phyloP scores from a whole-genome alignment of 1,140 invertebrate species.

The Drosophila tropicalis region DNA sequence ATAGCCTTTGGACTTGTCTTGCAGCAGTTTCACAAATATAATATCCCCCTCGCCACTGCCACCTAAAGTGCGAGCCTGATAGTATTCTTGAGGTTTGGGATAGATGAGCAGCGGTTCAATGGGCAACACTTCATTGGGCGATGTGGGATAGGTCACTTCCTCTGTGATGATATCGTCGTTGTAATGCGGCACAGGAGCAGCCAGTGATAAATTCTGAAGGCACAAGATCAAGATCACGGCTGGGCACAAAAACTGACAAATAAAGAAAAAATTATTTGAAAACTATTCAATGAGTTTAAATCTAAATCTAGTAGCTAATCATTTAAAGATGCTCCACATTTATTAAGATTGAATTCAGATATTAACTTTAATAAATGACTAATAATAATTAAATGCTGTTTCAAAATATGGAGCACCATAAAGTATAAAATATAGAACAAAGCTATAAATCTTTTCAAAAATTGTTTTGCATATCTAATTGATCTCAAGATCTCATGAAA shows the following conservation, averaged over 20 bases:
- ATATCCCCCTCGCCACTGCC: constrained; percentile 60
- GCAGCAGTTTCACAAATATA: constrained; percentile 71
- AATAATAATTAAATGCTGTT: neutral
- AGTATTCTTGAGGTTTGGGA: constrained; percentile 51
- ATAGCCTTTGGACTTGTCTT: constrained; percentile 61
- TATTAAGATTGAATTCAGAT: neutral
- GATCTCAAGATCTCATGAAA: constrained; percentile 44
- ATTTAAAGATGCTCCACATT: neutral
- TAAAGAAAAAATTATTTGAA: constrained; percentile 1
- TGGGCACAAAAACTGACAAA: constrained; percentile 6
- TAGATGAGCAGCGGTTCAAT: constrained; percentile 74
- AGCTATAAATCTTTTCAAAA: neutral
- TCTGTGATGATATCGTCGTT: constrained; percentile 11
- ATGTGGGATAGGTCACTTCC: constrained; percentile 52
- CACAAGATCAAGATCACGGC: constrained; percentile 8
- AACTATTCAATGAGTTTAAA: neutral
- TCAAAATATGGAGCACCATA: neutral
- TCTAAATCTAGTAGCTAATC: neutral
- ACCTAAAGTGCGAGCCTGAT: constrained; percentile 57
- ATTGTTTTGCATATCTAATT: constrained; percentile 53
- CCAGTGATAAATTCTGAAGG: constrained; percentile 16
- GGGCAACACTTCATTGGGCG: constrained; percentile 67
- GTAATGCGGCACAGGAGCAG: constrained; percentile 34
- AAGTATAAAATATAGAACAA: constrained; percentile 12
- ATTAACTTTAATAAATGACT: neutral